Evolutionary conservation across 2,113 vertebrate species (phyloP).

Genomic region (Erythrocercus mccallii): DNA sequence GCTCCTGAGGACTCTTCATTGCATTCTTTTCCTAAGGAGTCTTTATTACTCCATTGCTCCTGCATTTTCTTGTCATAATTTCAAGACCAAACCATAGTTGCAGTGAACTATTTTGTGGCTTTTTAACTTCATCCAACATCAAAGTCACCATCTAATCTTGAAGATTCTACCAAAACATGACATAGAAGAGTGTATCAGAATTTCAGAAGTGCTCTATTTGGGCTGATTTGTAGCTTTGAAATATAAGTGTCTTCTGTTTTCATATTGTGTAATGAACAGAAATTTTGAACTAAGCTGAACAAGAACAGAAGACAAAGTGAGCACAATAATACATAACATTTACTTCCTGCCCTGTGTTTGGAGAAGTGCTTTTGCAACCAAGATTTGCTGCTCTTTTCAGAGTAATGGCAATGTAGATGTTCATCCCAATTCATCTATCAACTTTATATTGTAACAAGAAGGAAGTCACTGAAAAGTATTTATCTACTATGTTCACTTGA

Average conservation of each 20-base stretch:
- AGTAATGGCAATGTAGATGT: neutral
- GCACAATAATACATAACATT: neutral
- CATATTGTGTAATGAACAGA: conserved; percentile 18
- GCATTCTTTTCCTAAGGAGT: neutral
- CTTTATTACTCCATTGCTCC: neutral
- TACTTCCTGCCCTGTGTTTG: neutral
- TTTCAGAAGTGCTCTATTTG: neutral
- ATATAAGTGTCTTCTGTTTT: neutral
- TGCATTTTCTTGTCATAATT: neutral
- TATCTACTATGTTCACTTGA: neutral
- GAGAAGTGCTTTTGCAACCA: neutral
- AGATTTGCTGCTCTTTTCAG: conserved; percentile 1
- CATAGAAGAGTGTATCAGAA: neutral
- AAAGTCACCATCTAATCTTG: neutral
- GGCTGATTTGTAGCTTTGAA: neutral
- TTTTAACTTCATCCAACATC: neutral
- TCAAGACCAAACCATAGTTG: neutral
- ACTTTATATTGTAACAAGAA: neutral
- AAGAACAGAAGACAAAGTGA: neutral
- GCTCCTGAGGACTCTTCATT: neutral
- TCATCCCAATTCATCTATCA: neutral
- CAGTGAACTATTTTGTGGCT: neutral
- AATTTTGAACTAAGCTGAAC: conserved; percentile 10
- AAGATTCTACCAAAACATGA: neutral
- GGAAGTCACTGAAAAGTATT: conserved; percentile 6